phyloP scores from a whole-genome alignment of 2,113 vertebrate genomes.

The Thunnus maccoyii region DNA sequence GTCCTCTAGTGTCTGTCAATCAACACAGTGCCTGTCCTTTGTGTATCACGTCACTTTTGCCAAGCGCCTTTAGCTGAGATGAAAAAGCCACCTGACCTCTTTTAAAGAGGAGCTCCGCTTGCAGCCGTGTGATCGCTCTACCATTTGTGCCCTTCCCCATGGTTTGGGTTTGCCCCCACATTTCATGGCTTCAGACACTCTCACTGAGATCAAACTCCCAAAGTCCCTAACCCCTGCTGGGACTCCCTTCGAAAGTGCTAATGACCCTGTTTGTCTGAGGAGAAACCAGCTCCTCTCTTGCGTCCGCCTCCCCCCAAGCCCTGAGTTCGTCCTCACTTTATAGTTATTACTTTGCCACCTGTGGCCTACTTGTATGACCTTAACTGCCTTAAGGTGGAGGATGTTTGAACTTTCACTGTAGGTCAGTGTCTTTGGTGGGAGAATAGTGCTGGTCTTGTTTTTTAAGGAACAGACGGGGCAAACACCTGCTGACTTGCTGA shows the following conservation, averaged over 20 bases:
- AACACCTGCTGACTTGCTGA: slow-evolving; percentile 77
- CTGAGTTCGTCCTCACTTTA: slow-evolving; percentile 50
- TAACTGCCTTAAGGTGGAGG: slow-evolving; percentile 44
- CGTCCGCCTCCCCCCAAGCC: neutral
- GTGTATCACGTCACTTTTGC: slow-evolving; percentile 69
- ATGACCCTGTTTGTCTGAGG: slow-evolving; percentile 77
- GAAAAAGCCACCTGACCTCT: slow-evolving; percentile 85
- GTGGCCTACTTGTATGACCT: slow-evolving; percentile 69
- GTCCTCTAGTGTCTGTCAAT: slow-evolving; percentile 64
- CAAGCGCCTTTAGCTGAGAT: slow-evolving; percentile 70
- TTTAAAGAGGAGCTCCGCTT: slow-evolving; percentile 68
- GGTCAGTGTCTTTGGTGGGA: slow-evolving; percentile 70
- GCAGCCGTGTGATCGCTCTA: slow-evolving; percentile 81
- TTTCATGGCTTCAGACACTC: slow-evolving; percentile 77
- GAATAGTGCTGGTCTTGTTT: slow-evolving; percentile 55
- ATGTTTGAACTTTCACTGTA: slow-evolving; percentile 70
- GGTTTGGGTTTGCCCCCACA: slow-evolving; percentile 74
- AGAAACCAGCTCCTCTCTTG: slow-evolving; percentile 48
- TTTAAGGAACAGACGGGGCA: slow-evolving; percentile 45
- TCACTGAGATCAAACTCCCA: slow-evolving; percentile 78
- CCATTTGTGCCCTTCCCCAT: slow-evolving; percentile 80
- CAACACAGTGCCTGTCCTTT: slow-evolving; percentile 73
- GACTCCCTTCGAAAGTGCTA: slow-evolving; percentile 77
- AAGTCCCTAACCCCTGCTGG: slow-evolving; percentile 62
- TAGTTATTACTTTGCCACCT: slow-evolving; percentile 83